Conservation (phyloP, 1,140 invertebrate genomes). For the Vanessa atalanta region DNA sequence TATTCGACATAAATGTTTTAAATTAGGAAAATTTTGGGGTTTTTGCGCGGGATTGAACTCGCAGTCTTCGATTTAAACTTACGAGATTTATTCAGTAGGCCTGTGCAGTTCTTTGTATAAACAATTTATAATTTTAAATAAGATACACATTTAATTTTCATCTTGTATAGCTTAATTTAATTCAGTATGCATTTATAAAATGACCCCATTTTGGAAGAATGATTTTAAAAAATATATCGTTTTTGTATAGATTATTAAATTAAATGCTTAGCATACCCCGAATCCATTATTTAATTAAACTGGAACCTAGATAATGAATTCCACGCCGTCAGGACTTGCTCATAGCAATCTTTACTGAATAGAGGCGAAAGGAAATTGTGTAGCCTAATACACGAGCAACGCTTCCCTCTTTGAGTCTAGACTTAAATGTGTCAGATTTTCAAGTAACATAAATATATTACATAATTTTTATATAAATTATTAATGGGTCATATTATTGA, state of each 20-base stretch:
- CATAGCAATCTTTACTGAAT: background rate
- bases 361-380: constrained; percentile 6
- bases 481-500: background rate
- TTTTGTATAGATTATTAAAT: background rate
- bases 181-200: background rate
- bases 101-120: too few relatives aligned
- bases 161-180: background rate
- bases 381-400: constrained; percentile 8
- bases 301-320: background rate
- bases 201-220: background rate
- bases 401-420: background rate
- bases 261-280: background rate
- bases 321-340: constrained; percentile 7
- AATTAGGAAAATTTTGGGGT: too few relatives aligned
- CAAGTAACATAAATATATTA: background rate
- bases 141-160: too few relatives aligned
- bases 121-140: too few relatives aligned
- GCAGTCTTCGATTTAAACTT: too few relatives aligned
- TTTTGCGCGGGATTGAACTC: too few relatives aligned
- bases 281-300: constrained; percentile 6
- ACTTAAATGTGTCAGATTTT: background rate
- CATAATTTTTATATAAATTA: too few relatives aligned
- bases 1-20: too few relatives aligned
- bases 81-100: too few relatives aligned
- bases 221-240: background rate